Evolutionary conservation across 2,888 invertebrate species (phyloP).

Genomic region (Drosophila merina): DNA sequence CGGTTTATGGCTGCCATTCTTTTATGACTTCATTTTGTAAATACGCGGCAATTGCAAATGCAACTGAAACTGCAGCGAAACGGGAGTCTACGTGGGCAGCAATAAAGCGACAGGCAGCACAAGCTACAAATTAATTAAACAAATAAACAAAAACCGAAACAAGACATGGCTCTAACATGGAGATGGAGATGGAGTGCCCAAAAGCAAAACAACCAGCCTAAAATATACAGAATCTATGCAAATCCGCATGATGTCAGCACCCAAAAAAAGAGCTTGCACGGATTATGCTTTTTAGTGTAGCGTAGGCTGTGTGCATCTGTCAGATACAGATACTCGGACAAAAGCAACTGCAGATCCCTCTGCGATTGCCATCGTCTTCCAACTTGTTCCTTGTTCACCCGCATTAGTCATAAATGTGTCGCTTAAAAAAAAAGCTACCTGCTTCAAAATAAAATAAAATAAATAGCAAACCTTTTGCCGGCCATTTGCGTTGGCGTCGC

Average conservation of each 20-base stretch:
- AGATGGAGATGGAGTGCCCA: conserved; percentile 37
- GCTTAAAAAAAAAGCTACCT: conserved; percentile 37
- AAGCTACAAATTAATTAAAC: conserved; percentile 73
- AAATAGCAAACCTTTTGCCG: conserved; percentile 17
- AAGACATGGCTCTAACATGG: conserved; percentile 29
- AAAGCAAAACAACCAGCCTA: conserved; percentile 14
- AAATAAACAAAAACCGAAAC: conserved; percentile 55
- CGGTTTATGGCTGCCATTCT: conserved; percentile 56
- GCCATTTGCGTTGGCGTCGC: conserved; percentile 61
- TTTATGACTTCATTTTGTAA: conserved; percentile 70
- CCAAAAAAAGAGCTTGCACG: conserved; percentile 43
- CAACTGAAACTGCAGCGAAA: conserved; percentile 40
- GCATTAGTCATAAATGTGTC: conserved; percentile 73
- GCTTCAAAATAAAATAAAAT: conserved; percentile 11
- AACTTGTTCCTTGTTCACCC: conserved; percentile 54
- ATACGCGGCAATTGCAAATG: conserved; percentile 42
- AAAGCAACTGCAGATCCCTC: conserved; percentile 30
- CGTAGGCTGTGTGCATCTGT: conserved; percentile 54
- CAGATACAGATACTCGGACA: conserved; percentile 49
- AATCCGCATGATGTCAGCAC: conserved; percentile 74
- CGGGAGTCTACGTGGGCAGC: conserved; percentile 57
- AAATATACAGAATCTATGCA: conserved; percentile 58
- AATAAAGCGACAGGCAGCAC: conserved; percentile 64
- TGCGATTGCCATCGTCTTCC: conserved; percentile 51
- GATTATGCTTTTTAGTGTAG: conserved; percentile 43